Evolutionary conservation across 2,113 vertebrate species (phyloP).

Genomic region (Epinephelus fuscoguttatus): DNA sequence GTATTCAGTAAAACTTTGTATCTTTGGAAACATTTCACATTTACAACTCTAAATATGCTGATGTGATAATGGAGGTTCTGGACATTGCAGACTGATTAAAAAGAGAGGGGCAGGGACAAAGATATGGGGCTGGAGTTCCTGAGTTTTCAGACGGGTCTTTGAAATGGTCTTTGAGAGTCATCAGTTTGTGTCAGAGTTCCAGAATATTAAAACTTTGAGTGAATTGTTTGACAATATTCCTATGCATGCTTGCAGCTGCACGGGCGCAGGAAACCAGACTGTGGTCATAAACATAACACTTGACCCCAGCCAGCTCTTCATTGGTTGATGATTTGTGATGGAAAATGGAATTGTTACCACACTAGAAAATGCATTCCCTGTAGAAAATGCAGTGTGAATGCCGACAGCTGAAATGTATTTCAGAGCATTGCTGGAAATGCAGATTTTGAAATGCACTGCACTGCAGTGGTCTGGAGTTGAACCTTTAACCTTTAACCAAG

Average conservation of each 20-base stretch:
- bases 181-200: too few species aligned
- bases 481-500: too few species aligned
- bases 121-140: background rate
- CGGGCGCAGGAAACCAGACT: too few species aligned
- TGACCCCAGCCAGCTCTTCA: background rate
- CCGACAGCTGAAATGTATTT: too few species aligned
- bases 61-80: background rate
- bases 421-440: too few species aligned
- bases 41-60: background rate
- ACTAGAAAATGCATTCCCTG: too few species aligned
- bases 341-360: background rate
- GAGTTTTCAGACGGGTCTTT: background rate
- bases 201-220: background rate
- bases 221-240: background rate
- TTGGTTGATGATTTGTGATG: background rate
- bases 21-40: background rate
- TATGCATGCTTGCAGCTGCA: too few species aligned
- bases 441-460: too few species aligned
- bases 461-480: too few species aligned
- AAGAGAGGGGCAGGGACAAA: background rate
- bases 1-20: too few species aligned
- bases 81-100: background rate
- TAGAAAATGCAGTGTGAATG: too few species aligned
- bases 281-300: background rate
- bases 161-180: too few species aligned